These are phyloP conservation scores for Campoletis raptor DNA, from an alignment of 2,888 invertebrate species.

Conservation along the genomic window DNA sequence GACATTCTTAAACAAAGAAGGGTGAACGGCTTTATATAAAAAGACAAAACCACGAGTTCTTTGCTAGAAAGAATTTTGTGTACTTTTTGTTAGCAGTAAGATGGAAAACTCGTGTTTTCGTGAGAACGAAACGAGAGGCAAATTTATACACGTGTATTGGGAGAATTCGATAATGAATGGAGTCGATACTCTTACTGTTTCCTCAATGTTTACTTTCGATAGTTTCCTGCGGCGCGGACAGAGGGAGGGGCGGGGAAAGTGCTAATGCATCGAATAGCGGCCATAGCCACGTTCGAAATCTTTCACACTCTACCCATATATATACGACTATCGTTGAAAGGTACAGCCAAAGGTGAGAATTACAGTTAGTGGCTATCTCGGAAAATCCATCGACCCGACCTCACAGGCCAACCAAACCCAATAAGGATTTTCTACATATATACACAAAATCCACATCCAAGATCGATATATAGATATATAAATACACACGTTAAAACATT, in stretches of 20 bases:
- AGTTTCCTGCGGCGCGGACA: slow-evolving; percentile 42
- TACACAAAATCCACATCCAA: slow-evolving; percentile 22
- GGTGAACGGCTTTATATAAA: not conserved
- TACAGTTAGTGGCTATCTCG: slow-evolving; percentile 72
- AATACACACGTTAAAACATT: not conserved
- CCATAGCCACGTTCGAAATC: slow-evolving; percentile 43
- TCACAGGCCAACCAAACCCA: slow-evolving; percentile 51
- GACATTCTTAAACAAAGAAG: slow-evolving; percentile 74
- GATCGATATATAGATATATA: not conserved
- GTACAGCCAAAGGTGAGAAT: slow-evolving; percentile 76
- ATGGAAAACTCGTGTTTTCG: slow-evolving; percentile 1
- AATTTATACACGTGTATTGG: not conserved
- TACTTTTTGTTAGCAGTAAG: slow-evolving; percentile 6
- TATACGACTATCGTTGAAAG: slow-evolving; percentile 6
- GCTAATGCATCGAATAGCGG: slow-evolving; percentile 75
- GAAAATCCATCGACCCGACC: slow-evolving; percentile 72
- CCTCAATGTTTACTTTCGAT: slow-evolving; percentile 78
- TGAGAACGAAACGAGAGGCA: not conserved
- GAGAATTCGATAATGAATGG: slow-evolving; percentile 52
- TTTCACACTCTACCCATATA: slow-evolving; percentile 11
- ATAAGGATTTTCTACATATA: slow-evolving; percentile 47
- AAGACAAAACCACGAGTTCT: not conserved
- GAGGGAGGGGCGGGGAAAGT: slow-evolving; percentile 67
- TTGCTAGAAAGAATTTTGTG: not conserved
- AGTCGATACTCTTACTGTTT: slow-evolving; percentile 56